Evolutionary conservation across 2,113 vertebrate species (phyloP).

Genomic region (Piliocolobus tephrosceles): DNA sequence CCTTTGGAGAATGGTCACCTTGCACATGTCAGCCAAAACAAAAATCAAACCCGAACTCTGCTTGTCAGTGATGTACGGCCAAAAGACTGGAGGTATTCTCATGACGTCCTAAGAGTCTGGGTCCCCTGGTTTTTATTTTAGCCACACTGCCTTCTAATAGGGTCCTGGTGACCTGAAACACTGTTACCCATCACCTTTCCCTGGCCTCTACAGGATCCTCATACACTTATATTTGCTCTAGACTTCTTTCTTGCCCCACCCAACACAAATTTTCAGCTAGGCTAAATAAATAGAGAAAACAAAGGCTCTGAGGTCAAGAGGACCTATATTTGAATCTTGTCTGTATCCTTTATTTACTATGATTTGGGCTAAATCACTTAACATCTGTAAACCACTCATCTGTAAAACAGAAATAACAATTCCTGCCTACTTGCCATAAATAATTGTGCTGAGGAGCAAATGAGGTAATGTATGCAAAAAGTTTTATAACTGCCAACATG

Average conservation of each 20-base stretch:
- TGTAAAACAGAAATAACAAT: background rate
- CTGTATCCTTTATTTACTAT: background rate
- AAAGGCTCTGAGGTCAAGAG: background rate
- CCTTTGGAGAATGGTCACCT: slow-evolving; percentile 5
- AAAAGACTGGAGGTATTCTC: background rate
- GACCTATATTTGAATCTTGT: background rate
- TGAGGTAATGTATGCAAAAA: background rate
- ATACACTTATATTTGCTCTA: background rate
- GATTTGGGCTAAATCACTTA: background rate
- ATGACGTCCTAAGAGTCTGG: background rate
- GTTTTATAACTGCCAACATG: background rate
- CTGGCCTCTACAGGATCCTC: background rate
- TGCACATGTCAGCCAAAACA: background rate
- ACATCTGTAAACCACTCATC: background rate
- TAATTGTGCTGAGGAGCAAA: slow-evolving; percentile 5
- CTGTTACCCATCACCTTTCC: background rate
- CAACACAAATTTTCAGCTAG: background rate
- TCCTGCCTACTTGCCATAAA: background rate
- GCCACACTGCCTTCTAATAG: background rate
- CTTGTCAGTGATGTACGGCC: background rate
- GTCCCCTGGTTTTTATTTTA: slow-evolving; percentile 3
- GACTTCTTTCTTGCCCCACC: background rate
- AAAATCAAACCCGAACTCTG: background rate
- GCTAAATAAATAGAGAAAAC: background rate
- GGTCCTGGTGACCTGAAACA: background rate